Conservation (phyloP, 2,888 invertebrate species). For the Linyphia triangularis region DNA sequence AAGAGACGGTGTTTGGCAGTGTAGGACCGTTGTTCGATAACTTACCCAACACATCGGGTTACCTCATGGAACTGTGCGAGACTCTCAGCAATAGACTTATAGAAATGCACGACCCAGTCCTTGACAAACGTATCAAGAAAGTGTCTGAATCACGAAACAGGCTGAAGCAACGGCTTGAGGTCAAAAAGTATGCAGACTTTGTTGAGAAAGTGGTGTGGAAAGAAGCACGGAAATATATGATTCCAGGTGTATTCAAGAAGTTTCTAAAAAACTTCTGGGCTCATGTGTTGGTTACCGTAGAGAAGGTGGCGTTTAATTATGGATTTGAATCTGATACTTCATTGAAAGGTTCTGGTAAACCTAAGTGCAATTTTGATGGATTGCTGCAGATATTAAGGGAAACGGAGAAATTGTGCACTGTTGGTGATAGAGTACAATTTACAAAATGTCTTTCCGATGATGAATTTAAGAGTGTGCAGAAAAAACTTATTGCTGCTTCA, state of each 20-base stretch:
- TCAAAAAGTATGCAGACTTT: background rate
- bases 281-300: background rate
- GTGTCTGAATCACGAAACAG: background rate
- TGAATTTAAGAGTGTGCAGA: background rate
- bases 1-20: background rate
- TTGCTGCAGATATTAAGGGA: background rate
- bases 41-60: background rate
- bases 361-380: background rate
- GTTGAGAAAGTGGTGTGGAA: background rate
- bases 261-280: background rate
- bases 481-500: background rate
- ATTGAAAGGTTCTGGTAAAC: background rate
- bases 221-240: background rate
- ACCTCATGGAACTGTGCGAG: background rate
- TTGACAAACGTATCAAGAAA: background rate
- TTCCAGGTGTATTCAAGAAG: background rate
- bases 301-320: background rate
- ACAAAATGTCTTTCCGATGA: background rate
- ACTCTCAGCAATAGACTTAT: background rate
- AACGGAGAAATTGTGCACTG: background rate
- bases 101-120: background rate
- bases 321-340: too few species aligned
- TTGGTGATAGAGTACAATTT: background rate
- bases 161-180: background rate
- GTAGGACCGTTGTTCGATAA: background rate